Base-by-base conservation (phyloP, 2,888 invertebrate genomes). In the Myopa tessellatipennis region DNA sequence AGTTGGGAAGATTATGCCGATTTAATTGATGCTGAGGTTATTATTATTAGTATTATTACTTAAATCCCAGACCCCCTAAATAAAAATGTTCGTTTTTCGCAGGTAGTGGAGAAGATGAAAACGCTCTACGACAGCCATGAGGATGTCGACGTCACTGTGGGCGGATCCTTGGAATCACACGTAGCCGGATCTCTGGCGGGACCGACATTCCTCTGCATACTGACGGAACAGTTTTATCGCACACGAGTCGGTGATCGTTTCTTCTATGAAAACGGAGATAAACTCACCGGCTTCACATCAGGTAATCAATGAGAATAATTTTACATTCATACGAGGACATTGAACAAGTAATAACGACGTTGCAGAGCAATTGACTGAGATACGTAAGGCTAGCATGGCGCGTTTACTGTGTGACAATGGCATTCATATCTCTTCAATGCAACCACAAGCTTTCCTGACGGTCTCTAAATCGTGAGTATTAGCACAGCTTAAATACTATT, bases 101-200 rank as follows among this genome's bases (percentile, higher is more conserved):
- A 86, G 87, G 78, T 93, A 83, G 92, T 96, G 58, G 89, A 91
- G 78, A 91, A 92, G 80, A 89, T 96, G 12, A 89, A 92, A 79
- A 85, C 89, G 0, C 85, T 95, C 0, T 96, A 95, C 89, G 92
- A 92, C 79, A 91, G 91, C 68, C 93, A 93, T 0, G 93, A 95
- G 76, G 97, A 97, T 87, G 94, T 98, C 1, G 97, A 98, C 83
- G 87, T 97, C 77, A 95, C 95, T 16, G 95, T 96, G 8, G 98
- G 94, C 1, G 97, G 94, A 0, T 93, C 96, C 0, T 87, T 96
- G 73, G 98, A 98, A 88, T 89, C 89, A 1, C 93, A 94, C 78
- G 93, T 96, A 1, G 92, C 92, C 0, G 96, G 94, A 0, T 93
- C 96, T 0, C 90, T 95, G 69, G 92, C 94, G 0, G 97, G 98